Evolutionary conservation across 2,888 invertebrate genomes (phyloP), one percentile per base, ranked within the genome.

Genomic region (Neoascia interrupta): DNA sequence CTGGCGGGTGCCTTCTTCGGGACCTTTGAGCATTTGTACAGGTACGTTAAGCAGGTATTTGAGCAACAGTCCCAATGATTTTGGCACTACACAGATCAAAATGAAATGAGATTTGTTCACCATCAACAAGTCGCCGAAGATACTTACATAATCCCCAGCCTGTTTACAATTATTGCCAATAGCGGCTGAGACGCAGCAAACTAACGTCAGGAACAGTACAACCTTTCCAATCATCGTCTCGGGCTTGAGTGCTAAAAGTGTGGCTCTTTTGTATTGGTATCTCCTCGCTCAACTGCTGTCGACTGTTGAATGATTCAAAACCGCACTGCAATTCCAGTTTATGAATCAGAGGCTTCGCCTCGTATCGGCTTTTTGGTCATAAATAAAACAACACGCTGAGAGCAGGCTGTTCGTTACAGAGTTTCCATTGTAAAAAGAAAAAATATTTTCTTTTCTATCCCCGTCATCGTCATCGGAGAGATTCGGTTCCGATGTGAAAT

Each of bases 11-110:
- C 11, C 56, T 6, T 3, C 31, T 31, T 31, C 10, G 31, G 47
- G 16, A 81, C 19, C 43, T 60, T 47, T 13, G 84, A 74, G 80
- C 88, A 83, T 58, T 86, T 73, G 66, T 84, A 84, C 63, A 82
- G 45, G 53, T 85, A 88, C 6, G 84, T 85, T 73, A 86, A 76
- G 61, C 88, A 88, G 15, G 83, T 86, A 26, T 84, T 81, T 0
- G 88, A 86, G 45, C 88, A 88, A 53, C 88, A 88, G 4, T 88
- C 87, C 81, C 73, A 82, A 72, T 87, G 87, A 37, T 82, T 83
- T 36, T 84, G 85, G 18, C 88, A 88, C 88, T 88, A 34, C 3
- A 81, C 47, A 21, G 1, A 31, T n/a, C n/a, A 6, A n/a, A 31
- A 31, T 31, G 31, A 28, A 41, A 58, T 47, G 23, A 31, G 54